phyloP scores from a whole-genome alignment of 2,113 vertebrate genomes.

The Myxocyprinus asiaticus region DNA sequence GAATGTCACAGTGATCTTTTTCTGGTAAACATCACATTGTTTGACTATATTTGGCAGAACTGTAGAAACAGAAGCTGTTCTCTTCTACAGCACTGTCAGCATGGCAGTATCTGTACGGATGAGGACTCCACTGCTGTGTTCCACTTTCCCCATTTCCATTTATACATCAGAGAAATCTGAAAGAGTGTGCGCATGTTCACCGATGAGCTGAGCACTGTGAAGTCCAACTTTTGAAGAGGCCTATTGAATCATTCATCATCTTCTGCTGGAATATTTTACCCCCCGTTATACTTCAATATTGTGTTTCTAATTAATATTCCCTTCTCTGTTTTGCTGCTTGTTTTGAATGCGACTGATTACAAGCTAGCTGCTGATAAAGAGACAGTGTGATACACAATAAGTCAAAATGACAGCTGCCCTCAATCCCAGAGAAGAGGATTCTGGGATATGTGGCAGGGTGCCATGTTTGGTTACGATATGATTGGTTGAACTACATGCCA shows the following conservation, averaged over 20 bases:
- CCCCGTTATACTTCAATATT: conserved; percentile 49
- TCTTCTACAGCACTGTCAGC: background rate
- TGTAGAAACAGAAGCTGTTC: background rate
- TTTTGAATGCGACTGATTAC: conserved; percentile 45
- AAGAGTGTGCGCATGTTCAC: conserved; percentile 8
- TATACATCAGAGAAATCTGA: conserved; percentile 5
- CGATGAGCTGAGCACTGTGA: background rate
- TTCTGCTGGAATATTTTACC: conserved; percentile 48
- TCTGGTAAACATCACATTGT: background rate
- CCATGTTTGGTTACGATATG: background rate
- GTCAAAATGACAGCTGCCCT: background rate
- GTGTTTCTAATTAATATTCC: conserved; percentile 48
- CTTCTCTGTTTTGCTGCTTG: conserved; percentile 39
- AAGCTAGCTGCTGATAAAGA: conserved; percentile 10
- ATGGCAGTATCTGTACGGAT: background rate
- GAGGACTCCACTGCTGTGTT: background rate
- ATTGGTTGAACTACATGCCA: background rate
- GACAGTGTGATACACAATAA: background rate
- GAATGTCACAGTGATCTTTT: background rate
- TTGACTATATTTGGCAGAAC: background rate
- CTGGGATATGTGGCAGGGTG: background rate
- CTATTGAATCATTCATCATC: conserved; percentile 63
- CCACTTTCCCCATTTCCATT: background rate
- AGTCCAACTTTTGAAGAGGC: conserved; percentile 55
- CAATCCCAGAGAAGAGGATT: background rate